Base-by-base conservation (phyloP, 1,140 invertebrate species). In the Bombus superbus region DNA sequence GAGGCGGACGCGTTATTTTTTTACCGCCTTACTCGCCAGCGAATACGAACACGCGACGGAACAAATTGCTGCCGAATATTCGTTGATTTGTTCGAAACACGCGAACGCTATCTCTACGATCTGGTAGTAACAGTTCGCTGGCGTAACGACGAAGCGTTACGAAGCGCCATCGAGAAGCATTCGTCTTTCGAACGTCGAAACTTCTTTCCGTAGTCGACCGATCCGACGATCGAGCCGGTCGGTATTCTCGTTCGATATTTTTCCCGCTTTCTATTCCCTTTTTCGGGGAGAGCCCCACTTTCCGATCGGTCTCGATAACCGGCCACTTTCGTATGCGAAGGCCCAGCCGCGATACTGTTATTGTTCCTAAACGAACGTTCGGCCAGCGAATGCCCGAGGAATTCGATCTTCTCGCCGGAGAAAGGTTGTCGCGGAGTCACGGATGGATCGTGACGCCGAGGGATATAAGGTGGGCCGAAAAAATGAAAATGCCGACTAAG, bases 231-330 rank as follows among this genome's bases (percentile, higher is more conserved):
- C 64, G 11, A 9, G 11, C 59, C 35, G 83, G 59, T 80, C 83
- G 76, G 66, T 83, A 89, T 81, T 89, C 77, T 85, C 83, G 69
- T 62, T 28, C 81, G 59, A 88, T 44, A 89, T 89, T 89, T 89
- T 89, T 80, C 64, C 59, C 32, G 66, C 88, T 89, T 89, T 89
- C 88, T 89, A 89, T 86, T 86, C 73, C 76, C 86, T 84, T 85
- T 85, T 84, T 87, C 59, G 82, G 42, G 64, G 22, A 59, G 73
- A 78, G 86, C 42, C 35, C 81, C 69, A 83, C 59, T 72, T 78
- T 89, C 64, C 57, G 62, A 83, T 80, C 73, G 57, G 5, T 68
- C n/a, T 47, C 72, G 38, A 85, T 86, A 86, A 89, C 64, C 40
- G 53, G 38, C 83, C 76, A 68, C 80, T 88, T 88, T 90, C 82